Percentiles rank a stretch among this genome's conserved stretches.
phyloP scores from a whole-genome alignment of 2,888 invertebrate species.

The Mesorhabditis spiculigera region DNA sequence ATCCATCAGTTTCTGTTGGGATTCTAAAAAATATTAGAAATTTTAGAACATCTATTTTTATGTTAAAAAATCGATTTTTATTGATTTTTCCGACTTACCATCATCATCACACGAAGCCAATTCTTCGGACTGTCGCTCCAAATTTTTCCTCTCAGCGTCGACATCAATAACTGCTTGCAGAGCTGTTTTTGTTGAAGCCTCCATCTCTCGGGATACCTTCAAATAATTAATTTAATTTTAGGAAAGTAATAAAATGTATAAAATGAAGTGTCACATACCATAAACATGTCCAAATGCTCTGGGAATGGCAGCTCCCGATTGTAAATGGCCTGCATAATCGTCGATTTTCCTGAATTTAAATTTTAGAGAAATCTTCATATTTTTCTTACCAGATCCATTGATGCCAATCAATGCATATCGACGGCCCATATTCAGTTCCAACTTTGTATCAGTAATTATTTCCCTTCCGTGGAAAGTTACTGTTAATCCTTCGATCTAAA shows the following conservation, averaged over 20 bases:
- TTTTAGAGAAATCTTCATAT: background rate
- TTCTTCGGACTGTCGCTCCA: slow-evolving; percentile 87
- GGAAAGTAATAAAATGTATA: slow-evolving; percentile 56
- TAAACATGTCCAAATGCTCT: slow-evolving; percentile 93
- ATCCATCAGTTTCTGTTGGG: slow-evolving; percentile 93
- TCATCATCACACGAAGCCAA: slow-evolving; percentile 81
- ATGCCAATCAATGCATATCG: slow-evolving; percentile 92
- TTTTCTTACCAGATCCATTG: slow-evolving; percentile 83
- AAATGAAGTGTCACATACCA: slow-evolving; percentile 67
- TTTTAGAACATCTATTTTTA: background rate
- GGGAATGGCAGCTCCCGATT: slow-evolving; percentile 91
- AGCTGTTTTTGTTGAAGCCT: slow-evolving; percentile 93
- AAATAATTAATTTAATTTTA: background rate
- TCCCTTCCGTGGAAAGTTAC: slow-evolving; percentile 97
- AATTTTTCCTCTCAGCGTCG: slow-evolving; percentile 82
- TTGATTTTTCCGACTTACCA: too few relatives aligned
- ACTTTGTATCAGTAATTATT: slow-evolving; percentile 85
- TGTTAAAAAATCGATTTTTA: background rate
- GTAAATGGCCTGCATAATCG: slow-evolving; percentile 83
- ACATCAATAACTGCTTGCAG: slow-evolving; percentile 92
- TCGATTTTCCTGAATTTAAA: slow-evolving; percentile 75
- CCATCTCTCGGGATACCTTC: slow-evolving; percentile 77
- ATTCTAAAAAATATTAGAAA: slow-evolving; percentile 69
- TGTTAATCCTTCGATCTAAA: slow-evolving; percentile 68
- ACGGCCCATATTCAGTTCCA: slow-evolving; percentile 94